These are phyloP conservation scores for Alcedo quadribrachys DNA, from an alignment of 2,797 vertebrate genomes.

Conservation along the genomic window DNA sequence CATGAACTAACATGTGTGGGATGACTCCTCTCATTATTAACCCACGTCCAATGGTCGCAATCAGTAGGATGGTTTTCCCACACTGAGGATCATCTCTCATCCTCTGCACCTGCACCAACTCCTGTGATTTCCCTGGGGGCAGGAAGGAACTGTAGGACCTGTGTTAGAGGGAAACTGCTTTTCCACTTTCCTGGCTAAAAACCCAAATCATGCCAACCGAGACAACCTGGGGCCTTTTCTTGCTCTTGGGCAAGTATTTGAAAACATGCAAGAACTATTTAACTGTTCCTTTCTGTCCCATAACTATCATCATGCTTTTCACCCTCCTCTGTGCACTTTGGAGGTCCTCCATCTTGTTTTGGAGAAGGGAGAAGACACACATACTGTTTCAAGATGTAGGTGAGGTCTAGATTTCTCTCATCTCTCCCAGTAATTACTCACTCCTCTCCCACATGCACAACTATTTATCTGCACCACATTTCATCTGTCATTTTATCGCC, in stretches of 20 bases:
- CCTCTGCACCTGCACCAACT: rapidly evolving
- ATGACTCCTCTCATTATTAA: neutral
- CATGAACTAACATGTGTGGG: neutral
- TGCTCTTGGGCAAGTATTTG: neutral
- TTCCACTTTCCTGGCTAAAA: neutral
- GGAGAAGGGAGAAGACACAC: neutral
- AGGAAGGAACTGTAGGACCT: neutral
- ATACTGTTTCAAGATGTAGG: conserved; percentile 25
- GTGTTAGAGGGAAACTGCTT: neutral
- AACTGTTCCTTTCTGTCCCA: neutral
- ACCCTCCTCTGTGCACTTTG: neutral
- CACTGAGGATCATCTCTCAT: neutral
- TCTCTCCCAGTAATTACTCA: neutral
- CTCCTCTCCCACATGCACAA: neutral
- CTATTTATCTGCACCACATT: neutral
- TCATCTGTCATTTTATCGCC: conserved; percentile 1
- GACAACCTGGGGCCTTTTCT: neutral
- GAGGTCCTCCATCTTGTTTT: neutral
- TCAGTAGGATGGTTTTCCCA: neutral
- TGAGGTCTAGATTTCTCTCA: neutral
- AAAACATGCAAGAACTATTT: neutral
- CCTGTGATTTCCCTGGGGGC: rapidly evolving
- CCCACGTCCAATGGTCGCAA: neutral
- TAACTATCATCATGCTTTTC: neutral
- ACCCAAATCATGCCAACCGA: neutral